Evolutionary conservation across 2,888 invertebrate species (phyloP).

Genomic region (Brachynemurus nebulosus): DNA sequence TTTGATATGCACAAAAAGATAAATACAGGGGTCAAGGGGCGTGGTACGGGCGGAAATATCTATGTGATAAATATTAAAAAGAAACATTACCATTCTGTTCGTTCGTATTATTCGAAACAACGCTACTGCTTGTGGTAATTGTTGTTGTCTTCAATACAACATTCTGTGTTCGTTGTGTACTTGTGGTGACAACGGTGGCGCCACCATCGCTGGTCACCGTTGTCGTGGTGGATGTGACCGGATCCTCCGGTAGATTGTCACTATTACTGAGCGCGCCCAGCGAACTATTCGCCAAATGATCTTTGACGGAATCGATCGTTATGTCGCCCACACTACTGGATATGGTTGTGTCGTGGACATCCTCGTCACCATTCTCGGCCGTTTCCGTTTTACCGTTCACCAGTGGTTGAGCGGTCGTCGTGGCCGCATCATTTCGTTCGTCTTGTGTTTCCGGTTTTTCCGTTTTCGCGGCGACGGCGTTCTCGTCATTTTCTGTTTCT

Average conservation of each 20-base stretch:
- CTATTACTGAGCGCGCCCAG: conserved; percentile 29
- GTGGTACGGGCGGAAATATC: too few species aligned
- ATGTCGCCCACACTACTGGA: conserved; percentile 68
- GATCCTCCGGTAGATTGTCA: conserved; percentile 21
- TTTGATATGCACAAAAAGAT: too few species aligned
- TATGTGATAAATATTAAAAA: too few species aligned
- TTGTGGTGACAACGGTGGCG: conserved; percentile 28
- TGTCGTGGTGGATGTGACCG: conserved; percentile 41
- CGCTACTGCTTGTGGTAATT: conserved; percentile 39
- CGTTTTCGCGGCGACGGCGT: conserved; percentile 24
- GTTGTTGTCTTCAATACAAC: conserved; percentile 48
- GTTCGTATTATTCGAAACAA: conserved; percentile 13
- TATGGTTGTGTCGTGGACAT: conserved; percentile 33
- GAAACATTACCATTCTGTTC: conserved; percentile 1
- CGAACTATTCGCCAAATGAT: conserved; percentile 46
- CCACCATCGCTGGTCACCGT: conserved; percentile 34
- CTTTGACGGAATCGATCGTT: conserved; percentile 87
- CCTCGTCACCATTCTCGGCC: conserved; percentile 24
- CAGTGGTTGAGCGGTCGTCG: conserved; percentile 13
- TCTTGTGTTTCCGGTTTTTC: conserved; percentile 13
- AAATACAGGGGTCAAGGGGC: too few species aligned
- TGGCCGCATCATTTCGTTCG: conserved; percentile 22
- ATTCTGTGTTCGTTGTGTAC: conserved; percentile 30
- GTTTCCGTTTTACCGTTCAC: conserved; percentile 20
- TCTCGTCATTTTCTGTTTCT: conserved; percentile 27